These are phyloP conservation scores for Ellobius talpinus DNA, from an alignment of 2,113 vertebrate genomes.

Conservation along the genomic window DNA sequence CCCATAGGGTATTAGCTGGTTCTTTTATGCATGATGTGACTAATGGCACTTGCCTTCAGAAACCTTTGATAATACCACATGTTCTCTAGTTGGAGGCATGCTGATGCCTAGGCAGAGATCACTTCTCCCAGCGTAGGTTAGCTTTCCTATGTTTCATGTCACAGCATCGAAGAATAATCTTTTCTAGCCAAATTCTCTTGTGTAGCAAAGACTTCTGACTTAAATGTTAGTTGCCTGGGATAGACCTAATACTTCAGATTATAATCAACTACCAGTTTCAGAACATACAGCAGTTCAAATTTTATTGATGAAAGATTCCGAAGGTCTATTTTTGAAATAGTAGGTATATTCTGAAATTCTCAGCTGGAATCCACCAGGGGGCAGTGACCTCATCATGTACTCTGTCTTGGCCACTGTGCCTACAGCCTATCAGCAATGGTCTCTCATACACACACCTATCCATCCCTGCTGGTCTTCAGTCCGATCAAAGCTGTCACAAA, in stretches of 20 bases:
- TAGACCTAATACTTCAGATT: background rate
- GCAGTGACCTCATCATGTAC: background rate
- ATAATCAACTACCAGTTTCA: background rate
- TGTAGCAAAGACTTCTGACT: background rate
- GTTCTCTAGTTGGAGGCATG: conserved; percentile 4
- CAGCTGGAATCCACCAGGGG: conserved; percentile 59
- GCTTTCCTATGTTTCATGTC: conserved; percentile 67
- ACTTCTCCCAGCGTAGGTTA: conserved; percentile 17
- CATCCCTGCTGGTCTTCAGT: background rate
- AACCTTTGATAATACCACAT: background rate
- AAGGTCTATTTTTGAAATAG: conserved; percentile 18
- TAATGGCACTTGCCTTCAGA: conserved; percentile 34
- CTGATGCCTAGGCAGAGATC: conserved; percentile 12
- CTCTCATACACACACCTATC: background rate
- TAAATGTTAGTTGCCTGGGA: background rate
- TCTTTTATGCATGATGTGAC: background rate
- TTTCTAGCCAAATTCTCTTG: background rate
- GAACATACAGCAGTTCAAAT: conserved; percentile 12
- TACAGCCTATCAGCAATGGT: background rate
- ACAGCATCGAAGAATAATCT: background rate
- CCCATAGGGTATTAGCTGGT: conserved; percentile 4
- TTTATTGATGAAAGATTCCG: background rate
- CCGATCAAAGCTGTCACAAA: background rate
- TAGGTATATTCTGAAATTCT: conserved; percentile 8
- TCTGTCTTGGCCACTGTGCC: background rate